These are phyloP conservation scores for Aleadryas rufinucha DNA, from an alignment of 2,113 vertebrate species.

Conservation along the genomic window DNA sequence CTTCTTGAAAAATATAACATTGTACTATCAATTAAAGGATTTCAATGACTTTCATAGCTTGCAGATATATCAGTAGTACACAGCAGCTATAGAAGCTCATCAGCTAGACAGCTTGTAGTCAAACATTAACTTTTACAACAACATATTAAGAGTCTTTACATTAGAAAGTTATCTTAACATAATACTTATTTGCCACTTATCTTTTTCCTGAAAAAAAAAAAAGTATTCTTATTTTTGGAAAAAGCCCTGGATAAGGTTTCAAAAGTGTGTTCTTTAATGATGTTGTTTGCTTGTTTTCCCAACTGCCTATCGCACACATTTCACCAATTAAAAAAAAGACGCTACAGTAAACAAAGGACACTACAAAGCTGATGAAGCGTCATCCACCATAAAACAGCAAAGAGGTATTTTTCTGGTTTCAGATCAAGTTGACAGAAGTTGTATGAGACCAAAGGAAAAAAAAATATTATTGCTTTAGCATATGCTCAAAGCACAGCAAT, in stretches of 20 bases:
- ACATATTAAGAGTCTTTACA: not conserved
- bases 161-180: not conserved
- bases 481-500: not conserved
- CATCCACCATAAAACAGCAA: not conserved
- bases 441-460: not conserved
- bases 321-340: not conserved
- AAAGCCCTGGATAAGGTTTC: not conserved
- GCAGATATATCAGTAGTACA: not conserved
- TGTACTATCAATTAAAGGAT: not conserved
- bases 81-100: not conserved
- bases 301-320: not conserved
- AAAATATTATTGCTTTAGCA: not conserved
- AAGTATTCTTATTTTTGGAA: not conserved
- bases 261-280: not conserved
- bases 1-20: not conserved
- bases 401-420: not conserved
- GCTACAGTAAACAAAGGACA: not conserved
- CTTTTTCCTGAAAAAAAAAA: not conserved
- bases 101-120: not conserved
- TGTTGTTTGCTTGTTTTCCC: not conserved
- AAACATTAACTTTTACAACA: not conserved
- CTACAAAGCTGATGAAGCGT: not conserved
- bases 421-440: not conserved
- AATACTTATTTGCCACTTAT: not conserved
- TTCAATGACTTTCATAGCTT: not conserved